Conservation (phyloP, 2,888 invertebrate genomes). For the Chymomyza caudatula region DNA sequence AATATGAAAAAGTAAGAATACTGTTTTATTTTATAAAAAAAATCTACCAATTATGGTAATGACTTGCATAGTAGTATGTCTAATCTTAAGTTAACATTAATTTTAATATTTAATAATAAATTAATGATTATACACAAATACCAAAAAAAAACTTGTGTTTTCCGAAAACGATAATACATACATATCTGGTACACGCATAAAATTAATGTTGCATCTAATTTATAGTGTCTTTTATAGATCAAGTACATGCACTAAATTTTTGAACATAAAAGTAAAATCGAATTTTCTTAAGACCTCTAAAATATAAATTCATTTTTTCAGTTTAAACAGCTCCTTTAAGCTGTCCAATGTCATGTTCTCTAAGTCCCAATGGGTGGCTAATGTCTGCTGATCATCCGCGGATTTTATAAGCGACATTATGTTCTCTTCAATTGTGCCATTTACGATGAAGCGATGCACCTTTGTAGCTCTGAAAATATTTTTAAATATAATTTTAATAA, state of each 20-base stretch:
- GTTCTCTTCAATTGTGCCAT: conserved; percentile 85
- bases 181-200: too few relatives aligned
- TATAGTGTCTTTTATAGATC: too few relatives aligned
- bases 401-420: conserved; percentile 76
- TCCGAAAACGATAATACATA: too few relatives aligned
- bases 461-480: conserved; percentile 80
- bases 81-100: background rate
- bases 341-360: conserved; percentile 64
- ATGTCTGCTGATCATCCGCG: conserved; percentile 73
- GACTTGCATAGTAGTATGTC: background rate
- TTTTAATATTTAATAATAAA: background rate
- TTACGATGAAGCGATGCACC: conserved; percentile 85
- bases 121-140: background rate
- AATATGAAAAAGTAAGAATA: background rate
- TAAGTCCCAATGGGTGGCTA: conserved; percentile 68
- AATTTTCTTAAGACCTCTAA: too few relatives aligned
- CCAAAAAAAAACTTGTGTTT: background rate
- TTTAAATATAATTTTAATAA: background rate
- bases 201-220: too few relatives aligned
- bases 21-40: background rate
- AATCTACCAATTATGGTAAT: background rate
- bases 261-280: background rate
- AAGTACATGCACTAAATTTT: background rate
- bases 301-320: conserved; percentile 25
- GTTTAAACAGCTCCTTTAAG: conserved; percentile 57